phyloP scores from a whole-genome alignment of 2,797 vertebrate species.

The Epinephelus coioides region DNA sequence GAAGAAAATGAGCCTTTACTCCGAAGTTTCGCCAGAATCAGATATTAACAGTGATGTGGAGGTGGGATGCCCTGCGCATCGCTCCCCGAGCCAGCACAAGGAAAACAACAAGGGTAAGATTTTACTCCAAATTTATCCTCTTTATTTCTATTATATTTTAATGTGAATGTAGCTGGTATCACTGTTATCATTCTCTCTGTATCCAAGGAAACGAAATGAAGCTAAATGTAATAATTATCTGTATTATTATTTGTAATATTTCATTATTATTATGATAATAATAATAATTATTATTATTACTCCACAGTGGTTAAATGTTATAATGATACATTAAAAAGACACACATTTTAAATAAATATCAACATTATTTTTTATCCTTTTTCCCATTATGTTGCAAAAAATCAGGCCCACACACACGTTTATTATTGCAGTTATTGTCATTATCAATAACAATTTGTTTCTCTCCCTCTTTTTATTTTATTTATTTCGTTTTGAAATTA shows the following conservation, averaged over 20 bases:
- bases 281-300: background rate
- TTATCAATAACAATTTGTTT: background rate
- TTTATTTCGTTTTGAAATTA: background rate
- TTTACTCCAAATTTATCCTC: background rate
- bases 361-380: background rate
- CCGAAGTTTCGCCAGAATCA: conserved; percentile 95
- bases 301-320: background rate
- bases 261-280: background rate
- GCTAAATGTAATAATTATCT: background rate
- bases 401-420: background rate
- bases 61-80: conserved; percentile 96
- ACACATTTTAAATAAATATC: background rate
- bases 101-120: conserved; percentile 97
- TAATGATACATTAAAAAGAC: background rate
- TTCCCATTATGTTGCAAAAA: background rate
- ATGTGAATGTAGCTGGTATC: background rate
- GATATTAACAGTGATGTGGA: conserved; percentile 99
- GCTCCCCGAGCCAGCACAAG: conserved; percentile 97
- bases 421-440: background rate
- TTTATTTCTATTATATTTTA: background rate
- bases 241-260: background rate
- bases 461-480: background rate
- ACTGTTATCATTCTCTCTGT: background rate
- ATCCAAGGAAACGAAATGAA: background rate
- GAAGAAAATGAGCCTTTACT: conserved; percentile 96